Conservation (phyloP, 2,888 invertebrate species). For the Colostygia pectinataria region DNA sequence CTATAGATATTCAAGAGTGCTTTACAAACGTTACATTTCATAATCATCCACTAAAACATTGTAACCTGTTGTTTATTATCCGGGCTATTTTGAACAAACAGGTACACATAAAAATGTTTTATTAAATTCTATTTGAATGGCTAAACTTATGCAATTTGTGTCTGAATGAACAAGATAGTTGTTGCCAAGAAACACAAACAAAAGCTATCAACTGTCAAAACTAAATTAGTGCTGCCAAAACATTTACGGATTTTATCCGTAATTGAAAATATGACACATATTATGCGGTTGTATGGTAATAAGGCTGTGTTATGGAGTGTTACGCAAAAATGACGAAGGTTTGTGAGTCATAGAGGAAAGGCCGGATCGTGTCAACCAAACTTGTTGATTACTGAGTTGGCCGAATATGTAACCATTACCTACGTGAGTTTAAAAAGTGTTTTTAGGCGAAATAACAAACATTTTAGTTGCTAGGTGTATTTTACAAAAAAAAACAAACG, state of each 20-base stretch:
- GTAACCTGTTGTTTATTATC: slow-evolving; percentile 17
- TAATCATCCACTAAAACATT: slow-evolving; percentile 22
- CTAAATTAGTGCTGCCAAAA: slow-evolving; percentile 31
- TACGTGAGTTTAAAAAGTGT: slow-evolving; percentile 17
- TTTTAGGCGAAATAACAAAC: too few species aligned
- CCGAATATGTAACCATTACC: slow-evolving; percentile 26
- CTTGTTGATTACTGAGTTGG: slow-evolving; percentile 24
- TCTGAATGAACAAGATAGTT: background rate
- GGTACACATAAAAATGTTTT: background rate
- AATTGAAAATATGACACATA: slow-evolving; percentile 39
- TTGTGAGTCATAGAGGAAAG: slow-evolving; percentile 44
- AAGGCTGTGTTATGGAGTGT: slow-evolving; percentile 38
- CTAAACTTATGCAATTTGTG: background rate
- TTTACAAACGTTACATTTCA: slow-evolving; percentile 19
- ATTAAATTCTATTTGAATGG: background rate
- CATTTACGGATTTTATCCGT: slow-evolving; percentile 19
- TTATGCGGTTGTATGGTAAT: slow-evolving; percentile 41
- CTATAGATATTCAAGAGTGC: too few species aligned
- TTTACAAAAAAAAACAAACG: too few species aligned
- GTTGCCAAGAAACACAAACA: slow-evolving; percentile 10
- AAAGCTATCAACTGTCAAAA: slow-evolving; percentile 2
- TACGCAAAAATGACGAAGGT: slow-evolving; percentile 35
- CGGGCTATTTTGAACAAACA: slow-evolving; percentile 15
- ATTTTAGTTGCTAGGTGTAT: too few species aligned
- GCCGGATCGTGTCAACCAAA: slow-evolving; percentile 32